phyloP scores from a whole-genome alignment of 2,797 vertebrate species.

The Acrossocheilus wenchowensis region DNA sequence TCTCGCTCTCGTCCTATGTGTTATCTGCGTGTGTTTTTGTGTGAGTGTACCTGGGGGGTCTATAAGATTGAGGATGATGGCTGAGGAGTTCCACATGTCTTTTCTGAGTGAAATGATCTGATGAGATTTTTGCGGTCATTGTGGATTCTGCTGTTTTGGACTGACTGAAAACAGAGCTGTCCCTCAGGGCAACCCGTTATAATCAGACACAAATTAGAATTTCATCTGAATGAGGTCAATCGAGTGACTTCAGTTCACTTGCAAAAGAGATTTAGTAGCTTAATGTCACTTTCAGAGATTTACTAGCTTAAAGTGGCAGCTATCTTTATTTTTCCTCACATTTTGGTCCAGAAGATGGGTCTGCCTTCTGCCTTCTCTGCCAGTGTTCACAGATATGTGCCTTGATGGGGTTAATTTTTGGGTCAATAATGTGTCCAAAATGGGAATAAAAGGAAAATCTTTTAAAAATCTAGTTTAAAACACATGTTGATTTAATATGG shows the following conservation, averaged over 20 bases:
- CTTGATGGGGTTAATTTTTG: not conserved
- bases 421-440: not conserved
- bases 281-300: constrained; percentile 23
- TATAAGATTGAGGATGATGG: constrained; percentile 47
- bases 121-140: constrained; percentile 60
- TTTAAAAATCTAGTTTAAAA: constrained; percentile 1
- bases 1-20: constrained; percentile 17
- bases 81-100: constrained; percentile 56
- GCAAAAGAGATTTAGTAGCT: constrained; percentile 49
- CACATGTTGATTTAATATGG: not conserved
- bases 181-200: constrained; percentile 51
- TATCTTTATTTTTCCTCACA: not conserved
- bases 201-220: constrained; percentile 59
- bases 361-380: not conserved
- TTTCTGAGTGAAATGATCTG: constrained; percentile 43
- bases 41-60: constrained; percentile 49
- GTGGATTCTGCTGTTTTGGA: constrained; percentile 57
- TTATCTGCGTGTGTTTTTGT: constrained; percentile 33
- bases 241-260: constrained; percentile 48
- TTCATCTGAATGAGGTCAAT: constrained; percentile 58
- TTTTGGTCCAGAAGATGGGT: constrained; percentile 1
- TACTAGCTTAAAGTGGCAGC: constrained; percentile 26
- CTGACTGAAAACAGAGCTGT: constrained; percentile 45
- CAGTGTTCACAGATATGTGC: not conserved
- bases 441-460: not conserved